phyloP scores from a whole-genome alignment of 2,797 vertebrate species.

The Brachymystax lenok region DNA sequence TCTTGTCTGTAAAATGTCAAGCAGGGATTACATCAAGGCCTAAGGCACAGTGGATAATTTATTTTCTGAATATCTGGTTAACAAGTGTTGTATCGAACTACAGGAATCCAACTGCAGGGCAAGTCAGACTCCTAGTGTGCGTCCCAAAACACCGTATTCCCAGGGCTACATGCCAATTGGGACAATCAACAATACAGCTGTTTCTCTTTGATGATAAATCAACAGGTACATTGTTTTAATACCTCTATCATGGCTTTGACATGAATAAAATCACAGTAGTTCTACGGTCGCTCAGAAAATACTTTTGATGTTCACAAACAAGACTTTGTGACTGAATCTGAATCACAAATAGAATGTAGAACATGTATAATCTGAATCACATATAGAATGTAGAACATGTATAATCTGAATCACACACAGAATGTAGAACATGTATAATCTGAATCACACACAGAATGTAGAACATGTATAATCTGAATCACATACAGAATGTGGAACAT shows the following conservation, averaged over 20 bases:
- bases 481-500: too few species aligned
- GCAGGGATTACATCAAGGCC: neutral
- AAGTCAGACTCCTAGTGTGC: neutral
- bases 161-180: neutral
- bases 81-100: neutral
- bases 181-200: neutral
- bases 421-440: too few species aligned
- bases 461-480: too few species aligned
- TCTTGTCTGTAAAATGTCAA: neutral
- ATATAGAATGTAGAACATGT: too few species aligned
- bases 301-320: neutral
- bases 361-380: too few species aligned
- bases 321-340: neutral
- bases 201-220: neutral
- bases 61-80: neutral
- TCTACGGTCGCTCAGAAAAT: neutral
- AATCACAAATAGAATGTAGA: too few species aligned
- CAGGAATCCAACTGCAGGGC: neutral
- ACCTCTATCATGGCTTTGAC: neutral
- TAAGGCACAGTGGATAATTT: neutral
- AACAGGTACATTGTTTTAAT: neutral
- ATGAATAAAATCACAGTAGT: neutral
- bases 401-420: too few species aligned
- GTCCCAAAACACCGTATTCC: too few species aligned
- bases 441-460: too few species aligned